Evolutionary conservation across 2,888 invertebrate genomes (phyloP).

Genomic region (Cerceris ruficornis): DNA sequence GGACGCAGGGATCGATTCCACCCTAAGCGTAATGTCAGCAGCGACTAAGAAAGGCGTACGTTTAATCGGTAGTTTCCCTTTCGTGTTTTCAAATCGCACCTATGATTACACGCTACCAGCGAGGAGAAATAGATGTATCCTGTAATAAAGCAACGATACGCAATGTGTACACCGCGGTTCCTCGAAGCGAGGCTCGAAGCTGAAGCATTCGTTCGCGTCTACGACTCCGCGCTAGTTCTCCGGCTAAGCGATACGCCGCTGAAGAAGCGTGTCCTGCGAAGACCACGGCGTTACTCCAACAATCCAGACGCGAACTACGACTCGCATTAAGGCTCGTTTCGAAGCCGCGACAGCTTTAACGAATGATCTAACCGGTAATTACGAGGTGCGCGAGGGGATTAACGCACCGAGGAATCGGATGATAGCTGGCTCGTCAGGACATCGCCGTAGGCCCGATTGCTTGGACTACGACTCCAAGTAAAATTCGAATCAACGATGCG

Average conservation of each 20-base stretch:
- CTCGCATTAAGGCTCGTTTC: conserved; percentile 42
- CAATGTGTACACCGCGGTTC: conserved; percentile 34
- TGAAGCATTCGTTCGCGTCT: conserved; percentile 18
- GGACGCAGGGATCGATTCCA: conserved; percentile 24
- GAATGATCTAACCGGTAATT: conserved; percentile 47
- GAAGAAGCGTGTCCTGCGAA: conserved; percentile 15
- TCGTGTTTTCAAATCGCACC: conserved; percentile 74
- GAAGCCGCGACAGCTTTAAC: conserved; percentile 52
- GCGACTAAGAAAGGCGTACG: conserved; percentile 67
- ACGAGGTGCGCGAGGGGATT: conserved; percentile 32
- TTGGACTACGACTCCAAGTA: background rate
- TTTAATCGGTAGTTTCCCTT: conserved; percentile 76
- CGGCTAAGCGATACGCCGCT: conserved; percentile 28
- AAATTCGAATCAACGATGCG: conserved; percentile 6
- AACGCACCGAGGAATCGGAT: conserved; percentile 27
- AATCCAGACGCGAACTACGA: conserved; percentile 3
- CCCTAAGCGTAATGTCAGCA: conserved; percentile 53
- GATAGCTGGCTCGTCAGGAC: conserved; percentile 7
- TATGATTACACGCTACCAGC: conserved; percentile 72
- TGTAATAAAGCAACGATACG: conserved; percentile 69
- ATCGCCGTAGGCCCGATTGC: conserved; percentile 1
- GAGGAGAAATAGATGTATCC: conserved; percentile 72
- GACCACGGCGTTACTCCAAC: background rate
- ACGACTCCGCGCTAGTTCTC: conserved; percentile 26
- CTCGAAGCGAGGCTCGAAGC: conserved; percentile 21